Conservation (phyloP, 2,113 vertebrate genomes). For the Eublepharis macularius region DNA sequence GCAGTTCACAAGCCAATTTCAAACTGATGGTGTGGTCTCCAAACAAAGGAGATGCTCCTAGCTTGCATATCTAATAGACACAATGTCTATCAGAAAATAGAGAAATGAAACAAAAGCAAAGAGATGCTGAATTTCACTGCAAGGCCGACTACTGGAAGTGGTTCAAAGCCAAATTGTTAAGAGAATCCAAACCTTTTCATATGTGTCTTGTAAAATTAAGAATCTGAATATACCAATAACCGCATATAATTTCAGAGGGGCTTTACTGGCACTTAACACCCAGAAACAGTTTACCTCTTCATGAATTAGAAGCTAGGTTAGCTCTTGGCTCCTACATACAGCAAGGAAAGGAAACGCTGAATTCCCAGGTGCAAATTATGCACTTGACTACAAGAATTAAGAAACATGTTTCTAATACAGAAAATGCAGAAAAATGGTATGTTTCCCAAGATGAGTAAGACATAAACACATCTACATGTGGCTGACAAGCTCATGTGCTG, state of each 20-base stretch:
- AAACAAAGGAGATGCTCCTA: not conserved
- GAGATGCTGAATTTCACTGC: not conserved
- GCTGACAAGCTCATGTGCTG: not conserved
- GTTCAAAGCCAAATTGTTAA: not conserved
- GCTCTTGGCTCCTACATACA: not conserved
- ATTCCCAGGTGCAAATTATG: too few relatives aligned
- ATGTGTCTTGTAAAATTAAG: not conserved
- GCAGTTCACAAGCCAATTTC: not conserved
- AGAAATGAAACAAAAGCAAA: not conserved
- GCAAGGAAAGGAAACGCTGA: not conserved
- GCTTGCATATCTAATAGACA: not conserved
- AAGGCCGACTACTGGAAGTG: not conserved
- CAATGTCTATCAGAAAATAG: not conserved
- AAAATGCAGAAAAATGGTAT: conserved; percentile 2
- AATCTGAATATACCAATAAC: not conserved
- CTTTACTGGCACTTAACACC: conserved; percentile 17
- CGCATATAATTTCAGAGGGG: conserved; percentile 35
- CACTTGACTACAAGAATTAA: not conserved
- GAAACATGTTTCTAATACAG: not conserved
- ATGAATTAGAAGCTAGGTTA: not conserved
- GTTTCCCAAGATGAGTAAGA: not conserved
- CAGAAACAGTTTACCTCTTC: conserved; percentile 13
- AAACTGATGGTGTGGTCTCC: not conserved
- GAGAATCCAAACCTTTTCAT: not conserved
- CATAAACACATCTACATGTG: not conserved